Evolutionary conservation across 2,113 vertebrate species (phyloP), one percentile per base, ranked within the genome.

Genomic region (Asarcornis scutulata): DNA sequence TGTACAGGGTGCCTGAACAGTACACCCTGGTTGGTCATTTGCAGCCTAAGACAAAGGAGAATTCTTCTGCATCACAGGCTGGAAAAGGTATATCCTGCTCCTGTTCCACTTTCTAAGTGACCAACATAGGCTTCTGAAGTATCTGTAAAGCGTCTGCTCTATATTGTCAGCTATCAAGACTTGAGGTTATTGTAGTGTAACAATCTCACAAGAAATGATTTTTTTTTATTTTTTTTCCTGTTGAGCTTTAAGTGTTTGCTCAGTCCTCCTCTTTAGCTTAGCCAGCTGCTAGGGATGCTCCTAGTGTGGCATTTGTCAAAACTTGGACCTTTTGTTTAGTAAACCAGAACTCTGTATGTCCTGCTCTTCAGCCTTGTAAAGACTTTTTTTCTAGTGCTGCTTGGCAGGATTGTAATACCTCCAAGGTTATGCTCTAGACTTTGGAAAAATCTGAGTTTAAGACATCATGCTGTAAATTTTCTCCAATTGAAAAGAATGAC

Each of bases 31-130:
- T 96, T 86, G 97, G 97, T 86, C 96, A 96, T 71, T 97, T 98
- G 89, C 97, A 98, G 36, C 96, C 97, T 4, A 97, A 98, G 90
- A 98, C 98, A 60, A 98, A 97, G 92, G 98, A 98, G 85, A 97
- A 95, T 95, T 98, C 98, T 89, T 96, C 98, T 48, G 95, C 98
- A 83, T 96, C 97, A 34, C 98, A 97, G 81, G 90, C 96, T 87
- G 96, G 95, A 86, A 99, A 98, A 98, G 99, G 99, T 99, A 60
- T 21, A 42, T 48, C 25, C 52, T 56, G 31, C 12, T 40, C 2
- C 0, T 50, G 50, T 67, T 89, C 32, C 6, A 89, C 20, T 22
- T 50, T 4, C 32, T 93, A 46, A 22, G 31, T 46, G 14, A 36
- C 25, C 8, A 11, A 14, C 25, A 23, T 21, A 7, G 8, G 14